phyloP scores from a whole-genome alignment of 2,797 vertebrate species.

The Gorsachius magnificus region DNA sequence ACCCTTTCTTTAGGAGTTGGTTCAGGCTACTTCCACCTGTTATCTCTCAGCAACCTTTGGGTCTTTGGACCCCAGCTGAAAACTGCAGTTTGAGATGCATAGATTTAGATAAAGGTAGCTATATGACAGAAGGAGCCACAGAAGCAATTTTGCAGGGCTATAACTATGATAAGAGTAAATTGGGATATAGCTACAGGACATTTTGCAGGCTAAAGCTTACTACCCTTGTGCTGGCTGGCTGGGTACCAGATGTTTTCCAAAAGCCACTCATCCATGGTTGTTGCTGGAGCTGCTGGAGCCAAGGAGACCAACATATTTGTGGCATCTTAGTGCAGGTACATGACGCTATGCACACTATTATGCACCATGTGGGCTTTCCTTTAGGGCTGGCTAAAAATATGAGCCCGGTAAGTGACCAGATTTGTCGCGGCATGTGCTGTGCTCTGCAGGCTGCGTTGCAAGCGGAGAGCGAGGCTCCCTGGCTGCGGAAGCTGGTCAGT shows the following conservation, averaged over 20 bases:
- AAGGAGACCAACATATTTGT: fast-evolving
- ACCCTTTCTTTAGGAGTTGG: neutral
- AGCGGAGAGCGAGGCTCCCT: fast-evolving
- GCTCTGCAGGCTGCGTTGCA: neutral
- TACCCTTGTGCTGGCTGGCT: neutral
- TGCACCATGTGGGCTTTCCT: fast-evolving
- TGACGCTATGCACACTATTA: fast-evolving
- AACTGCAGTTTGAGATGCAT: neutral
- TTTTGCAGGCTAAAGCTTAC: neutral
- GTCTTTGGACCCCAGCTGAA: neutral
- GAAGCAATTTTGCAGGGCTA: neutral
- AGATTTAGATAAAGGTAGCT: neutral
- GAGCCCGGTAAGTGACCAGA: fast-evolving
- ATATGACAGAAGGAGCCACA: neutral
- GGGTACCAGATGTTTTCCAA: neutral
- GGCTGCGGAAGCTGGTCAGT: fast-evolving
- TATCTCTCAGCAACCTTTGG: neutral
- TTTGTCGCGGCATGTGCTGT: fast-evolving
- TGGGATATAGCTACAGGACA: neutral
- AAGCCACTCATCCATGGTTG: fast-evolving
- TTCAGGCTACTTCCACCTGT: neutral
- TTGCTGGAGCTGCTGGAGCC: neutral
- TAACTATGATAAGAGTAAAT: neutral
- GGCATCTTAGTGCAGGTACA: neutral
- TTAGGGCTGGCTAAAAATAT: neutral